Percentiles rank a stretch among this genome's conserved stretches.
Evolutionary conservation across 64 coral and sea anemone genomes (phyloP).

Genomic region (Porites australiensis): DNA sequence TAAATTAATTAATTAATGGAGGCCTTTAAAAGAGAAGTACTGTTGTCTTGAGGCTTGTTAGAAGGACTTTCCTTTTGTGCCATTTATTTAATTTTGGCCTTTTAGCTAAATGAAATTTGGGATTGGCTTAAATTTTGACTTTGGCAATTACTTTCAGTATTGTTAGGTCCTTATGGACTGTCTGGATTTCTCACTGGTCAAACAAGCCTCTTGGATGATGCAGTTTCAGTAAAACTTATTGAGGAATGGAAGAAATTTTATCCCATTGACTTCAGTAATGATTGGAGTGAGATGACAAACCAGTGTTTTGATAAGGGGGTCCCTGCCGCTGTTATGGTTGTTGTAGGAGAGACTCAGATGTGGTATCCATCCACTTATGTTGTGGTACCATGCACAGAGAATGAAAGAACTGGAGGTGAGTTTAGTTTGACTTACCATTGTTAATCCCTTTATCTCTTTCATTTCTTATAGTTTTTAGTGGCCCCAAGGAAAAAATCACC

Average conservation of each 20-base stretch:
- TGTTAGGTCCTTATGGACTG: slow-evolving; percentile 88
- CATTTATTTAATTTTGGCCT: too few species aligned
- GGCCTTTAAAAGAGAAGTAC: too few species aligned
- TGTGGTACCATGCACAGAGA: slow-evolving; percentile 63
- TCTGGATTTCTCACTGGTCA: slow-evolving; percentile 87
- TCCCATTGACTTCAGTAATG: slow-evolving; percentile 76
- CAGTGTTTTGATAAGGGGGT: slow-evolving; percentile 73
- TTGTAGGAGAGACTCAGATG: slow-evolving; percentile 76
- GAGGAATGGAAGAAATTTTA: slow-evolving; percentile 96
- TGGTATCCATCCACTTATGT: slow-evolving; percentile 91
- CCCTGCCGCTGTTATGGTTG: slow-evolving; percentile 85
- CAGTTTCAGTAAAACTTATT: slow-evolving; percentile 72
- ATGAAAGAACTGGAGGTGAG: slow-evolving; percentile 48
- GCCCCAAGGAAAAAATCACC: too few species aligned
- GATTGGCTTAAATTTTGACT: background rate
- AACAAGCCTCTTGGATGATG: slow-evolving; percentile 74
- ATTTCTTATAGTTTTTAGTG: too few species aligned
- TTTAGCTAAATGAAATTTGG: too few species aligned
- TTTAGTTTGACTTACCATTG: background rate
- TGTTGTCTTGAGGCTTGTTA: too few species aligned
- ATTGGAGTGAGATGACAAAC: slow-evolving; percentile 64
- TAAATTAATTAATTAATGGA: too few species aligned
- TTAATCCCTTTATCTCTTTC: too few species aligned
- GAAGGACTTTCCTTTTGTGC: too few species aligned
- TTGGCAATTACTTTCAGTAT: slow-evolving; percentile 48